These are phyloP conservation scores for Dunckerocampus dactyliophorus DNA, from an alignment of 2,113 vertebrate genomes.

Conservation along the genomic window DNA sequence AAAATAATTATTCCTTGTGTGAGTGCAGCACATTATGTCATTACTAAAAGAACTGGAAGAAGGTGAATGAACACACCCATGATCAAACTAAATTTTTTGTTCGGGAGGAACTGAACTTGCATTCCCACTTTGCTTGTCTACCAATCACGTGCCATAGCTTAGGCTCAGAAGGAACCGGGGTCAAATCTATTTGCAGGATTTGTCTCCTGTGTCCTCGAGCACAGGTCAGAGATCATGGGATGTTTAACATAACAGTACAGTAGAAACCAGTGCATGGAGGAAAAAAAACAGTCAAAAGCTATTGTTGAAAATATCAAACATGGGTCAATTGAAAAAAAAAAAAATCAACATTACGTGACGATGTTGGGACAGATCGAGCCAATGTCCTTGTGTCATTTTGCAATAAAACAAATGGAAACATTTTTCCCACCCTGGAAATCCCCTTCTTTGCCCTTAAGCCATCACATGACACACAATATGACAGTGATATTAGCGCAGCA, in stretches of 20 bases:
- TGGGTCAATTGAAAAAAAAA: not conserved
- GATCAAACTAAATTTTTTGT: slow-evolving; percentile 51
- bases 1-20: slow-evolving; percentile 27
- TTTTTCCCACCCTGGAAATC: slow-evolving; percentile 44
- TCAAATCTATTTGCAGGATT: slow-evolving; percentile 55
- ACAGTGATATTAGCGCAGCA: slow-evolving; percentile 41
- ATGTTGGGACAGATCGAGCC: not conserved
- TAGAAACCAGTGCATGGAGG: not conserved
- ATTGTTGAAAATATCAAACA: not conserved
- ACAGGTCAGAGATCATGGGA: slow-evolving; percentile 30
- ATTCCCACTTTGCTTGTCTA: slow-evolving; percentile 6
- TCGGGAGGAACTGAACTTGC: slow-evolving; percentile 10
- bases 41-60: not conserved
- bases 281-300: not conserved
- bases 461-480: slow-evolving; percentile 21
- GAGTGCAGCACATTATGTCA: slow-evolving; percentile 13
- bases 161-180: slow-evolving; percentile 28
- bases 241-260: not conserved
- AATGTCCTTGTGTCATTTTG: not conserved
- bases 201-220: slow-evolving; percentile 23
- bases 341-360: not conserved
- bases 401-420: slow-evolving; percentile 16
- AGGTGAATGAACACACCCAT: not conserved
- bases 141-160: slow-evolving; percentile 41
- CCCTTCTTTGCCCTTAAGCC: slow-evolving; percentile 29